A percentile compares a stretch with the other conserved stretches of the same genome.
These are phyloP conservation scores for Menura novaehollandiae DNA, from an alignment of 2,113 vertebrate genomes.

Conservation along the genomic window DNA sequence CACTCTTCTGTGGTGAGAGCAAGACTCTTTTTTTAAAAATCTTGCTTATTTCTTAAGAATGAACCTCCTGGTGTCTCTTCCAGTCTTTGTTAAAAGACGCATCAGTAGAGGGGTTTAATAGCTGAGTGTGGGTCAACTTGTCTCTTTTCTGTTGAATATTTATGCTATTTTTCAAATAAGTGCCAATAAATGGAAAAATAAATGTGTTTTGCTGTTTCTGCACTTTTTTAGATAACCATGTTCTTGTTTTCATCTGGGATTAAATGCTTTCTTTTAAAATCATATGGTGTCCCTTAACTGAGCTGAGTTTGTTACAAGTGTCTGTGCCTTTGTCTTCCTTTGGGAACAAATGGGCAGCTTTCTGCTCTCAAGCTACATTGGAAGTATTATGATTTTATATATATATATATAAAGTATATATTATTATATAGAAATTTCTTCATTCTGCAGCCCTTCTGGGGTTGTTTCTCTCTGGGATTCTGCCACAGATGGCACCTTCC, in stretches of 20 bases:
- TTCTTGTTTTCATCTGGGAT: background rate
- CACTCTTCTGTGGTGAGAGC: conserved; percentile 17
- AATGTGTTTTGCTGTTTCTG: background rate
- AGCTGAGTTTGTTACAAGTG: background rate
- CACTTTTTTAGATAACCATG: background rate
- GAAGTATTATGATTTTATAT: background rate
- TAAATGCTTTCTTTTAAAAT: background rate
- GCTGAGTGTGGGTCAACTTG: background rate
- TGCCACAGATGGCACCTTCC: background rate
- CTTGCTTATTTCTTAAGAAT: conserved; percentile 7
- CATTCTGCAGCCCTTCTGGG: background rate
- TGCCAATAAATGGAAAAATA: conserved; percentile 50
- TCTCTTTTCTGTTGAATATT: conserved; percentile 48
- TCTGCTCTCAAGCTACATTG: background rate
- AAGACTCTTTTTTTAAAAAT: background rate
- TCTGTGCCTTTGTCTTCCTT: background rate
- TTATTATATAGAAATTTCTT: no score
- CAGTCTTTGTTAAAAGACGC: background rate
- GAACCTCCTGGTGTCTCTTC: background rate
- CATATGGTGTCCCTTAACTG: background rate
- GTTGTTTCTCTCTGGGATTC: background rate
- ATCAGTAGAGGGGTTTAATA: background rate
- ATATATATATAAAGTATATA: background rate
- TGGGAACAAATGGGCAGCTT: background rate
- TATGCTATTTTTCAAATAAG: conserved; percentile 58